Evolutionary conservation across 2,797 vertebrate species (phyloP).

Genomic region (Ctenochaetus hawaiiensis): DNA sequence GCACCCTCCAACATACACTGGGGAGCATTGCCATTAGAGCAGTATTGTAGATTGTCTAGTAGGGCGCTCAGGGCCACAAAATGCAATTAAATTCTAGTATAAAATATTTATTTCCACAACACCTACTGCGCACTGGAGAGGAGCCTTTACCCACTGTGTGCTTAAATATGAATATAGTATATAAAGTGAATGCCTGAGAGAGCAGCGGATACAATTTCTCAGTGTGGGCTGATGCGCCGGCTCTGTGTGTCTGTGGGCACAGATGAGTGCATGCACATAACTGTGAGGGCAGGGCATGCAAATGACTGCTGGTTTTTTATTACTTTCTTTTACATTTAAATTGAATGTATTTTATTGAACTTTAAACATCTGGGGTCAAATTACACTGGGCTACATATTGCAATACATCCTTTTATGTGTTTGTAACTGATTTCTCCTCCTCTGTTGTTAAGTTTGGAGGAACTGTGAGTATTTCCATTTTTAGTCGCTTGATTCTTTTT

Average conservation of each 20-base stretch:
- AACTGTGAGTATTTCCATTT: background rate
- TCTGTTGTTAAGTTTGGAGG: background rate
- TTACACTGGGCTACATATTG: background rate
- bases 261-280: slow-evolving; percentile 47
- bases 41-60: slow-evolving; percentile 78
- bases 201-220: slow-evolving; percentile 68
- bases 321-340: slow-evolving; percentile 42
- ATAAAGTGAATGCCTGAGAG: slow-evolving; percentile 70
- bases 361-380: slow-evolving; percentile 16
- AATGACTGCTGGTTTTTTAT: slow-evolving; percentile 49
- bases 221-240: slow-evolving; percentile 37
- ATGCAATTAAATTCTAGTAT: slow-evolving; percentile 83
- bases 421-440: slow-evolving; percentile 1
- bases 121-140: slow-evolving; percentile 77
- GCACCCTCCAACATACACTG: slow-evolving; percentile 31
- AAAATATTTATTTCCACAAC: slow-evolving; percentile 85
- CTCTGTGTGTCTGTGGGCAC: slow-evolving; percentile 47
- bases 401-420: background rate
- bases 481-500: background rate
- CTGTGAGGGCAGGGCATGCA: slow-evolving; percentile 38
- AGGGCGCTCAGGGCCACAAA: slow-evolving; percentile 83
- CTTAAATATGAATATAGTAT: slow-evolving; percentile 80
- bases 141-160: slow-evolving; percentile 62
- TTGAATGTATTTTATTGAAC: slow-evolving; percentile 34
- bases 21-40: slow-evolving; percentile 74